Base-by-base conservation (phyloP, 2,113 vertebrate genomes). In the Dicentrarchus labrax region DNA sequence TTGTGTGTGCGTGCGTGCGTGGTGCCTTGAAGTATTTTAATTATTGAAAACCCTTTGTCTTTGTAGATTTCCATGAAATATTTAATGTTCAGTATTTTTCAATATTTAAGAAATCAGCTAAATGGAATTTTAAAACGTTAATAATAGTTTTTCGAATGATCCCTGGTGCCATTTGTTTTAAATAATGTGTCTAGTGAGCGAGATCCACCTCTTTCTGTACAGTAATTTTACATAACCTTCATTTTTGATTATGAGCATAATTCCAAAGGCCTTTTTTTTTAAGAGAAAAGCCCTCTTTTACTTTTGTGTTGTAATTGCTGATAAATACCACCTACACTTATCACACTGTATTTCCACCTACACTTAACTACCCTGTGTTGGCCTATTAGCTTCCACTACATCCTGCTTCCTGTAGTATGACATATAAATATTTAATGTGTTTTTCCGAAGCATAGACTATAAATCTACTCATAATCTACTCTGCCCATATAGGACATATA, bases 261-360 rank as follows among this genome's bases (percentile, higher is more conserved):
- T 72, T 38, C 16, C 72, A 76, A 82, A 45, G 39, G 3, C 1
- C 76, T 68, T 67, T 70, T 65, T 60, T n/a, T 71, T 57, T 30
- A 51, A 66, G 45, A 80, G 45, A 60, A 81, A 77, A 83, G 48
- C 21, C 62, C 19, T 72, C 24, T 66, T 30, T 30, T 73, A 50
- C 51, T 75, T 73, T 45, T 56, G 54, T 68, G 53, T 76, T 80
- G 48, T 91, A 82, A 88, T 90, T 89, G 78, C 80, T 64, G 84
- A 73, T 78, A 66, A 80, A 82, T 77, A 88, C 86, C 80, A 62
- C 85, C 85, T 62, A 86, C 86, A 82, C 76, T 76, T 83, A 74
- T 89, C 61, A 86, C 84, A 70, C 76, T 75, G 82, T 56, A 83
- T 86, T 86, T 72, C 84, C 89, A 85, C 86, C 89, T 87, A 86